Base-by-base conservation (phyloP, 1,140 invertebrate species). In the Phymastichus coffea region DNA sequence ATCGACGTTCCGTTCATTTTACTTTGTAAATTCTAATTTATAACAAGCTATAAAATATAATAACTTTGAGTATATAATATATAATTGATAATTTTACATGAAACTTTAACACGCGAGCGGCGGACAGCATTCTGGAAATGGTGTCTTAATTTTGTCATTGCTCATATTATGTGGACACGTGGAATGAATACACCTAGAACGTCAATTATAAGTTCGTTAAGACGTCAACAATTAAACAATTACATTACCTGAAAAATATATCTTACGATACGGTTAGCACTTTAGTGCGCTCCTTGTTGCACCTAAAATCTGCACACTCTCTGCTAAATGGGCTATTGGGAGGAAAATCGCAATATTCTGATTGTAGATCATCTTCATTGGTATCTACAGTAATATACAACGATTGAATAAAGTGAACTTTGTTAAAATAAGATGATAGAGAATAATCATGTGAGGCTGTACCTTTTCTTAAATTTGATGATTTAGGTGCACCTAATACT, bases 291-390 rank as follows among this genome's bases (percentile, higher is more conserved):
- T 57, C 46, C 30, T 57, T 8, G 22, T 12, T 57, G 35, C 55
- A 57, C 35, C 49, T 57, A 23, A 49, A 48, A 15, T 48, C 20
- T 19, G 55, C 44, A 23, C 55, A 57, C 15, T 49, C 55, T 1
- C 55, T 3, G 8, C 14, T 40, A 3, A 40, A 49, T 22, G 55
- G 44, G 15, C 55, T 57, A 14, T 57, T 10, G 9, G n/a, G 40
- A 10, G 55, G 44, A 40, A 57, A 57, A 12, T 57, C 33, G 25
- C 55, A 57, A 41, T 49, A 22, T 10, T 49, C 44, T 17, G 15
- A 33, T 46, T 4, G 28, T 19, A 46, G 20, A 2, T 47, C 53
- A 4, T 47, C 43, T 47, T 37, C 53, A 6, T 28, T 22, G 12
- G 9, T 48, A 47, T 57, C 44, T 47, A 26, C 12, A 25, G 20